A percentile compares a stretch with the other conserved stretches of the same genome.
These are phyloP conservation scores for Brachypodius melanocephalos DNA, from an alignment of 2,113 vertebrate genomes.

Conservation along the genomic window DNA sequence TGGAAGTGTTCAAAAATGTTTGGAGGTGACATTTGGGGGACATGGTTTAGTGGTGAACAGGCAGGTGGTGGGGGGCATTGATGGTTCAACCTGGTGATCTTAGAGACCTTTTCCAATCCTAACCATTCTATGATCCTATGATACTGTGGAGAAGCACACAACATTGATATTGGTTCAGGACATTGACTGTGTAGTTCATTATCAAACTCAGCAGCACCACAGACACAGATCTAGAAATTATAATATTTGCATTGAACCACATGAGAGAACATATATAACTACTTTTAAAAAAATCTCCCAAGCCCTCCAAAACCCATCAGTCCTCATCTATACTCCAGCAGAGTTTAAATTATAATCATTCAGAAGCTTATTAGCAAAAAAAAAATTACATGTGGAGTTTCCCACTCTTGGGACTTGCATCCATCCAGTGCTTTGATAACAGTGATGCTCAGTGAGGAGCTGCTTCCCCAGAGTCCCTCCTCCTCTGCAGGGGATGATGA, in stretches of 20 bases:
- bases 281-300: neutral
- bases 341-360: neutral
- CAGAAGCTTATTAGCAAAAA: neutral
- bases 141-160: neutral
- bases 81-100: neutral
- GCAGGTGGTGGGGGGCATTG: neutral
- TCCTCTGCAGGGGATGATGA: neutral
- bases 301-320: neutral
- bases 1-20: neutral
- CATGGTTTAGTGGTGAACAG: neutral
- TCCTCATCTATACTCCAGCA: neutral
- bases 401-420: neutral
- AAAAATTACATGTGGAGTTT: neutral
- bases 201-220: neutral
- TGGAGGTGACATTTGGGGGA: neutral
- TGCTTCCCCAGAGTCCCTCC: accelerated
- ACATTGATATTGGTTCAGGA: accelerated
- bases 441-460: accelerated
- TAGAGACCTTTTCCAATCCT: neutral
- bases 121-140: neutral
- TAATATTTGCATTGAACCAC: neutral
- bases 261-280: neutral
- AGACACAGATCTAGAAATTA: neutral
- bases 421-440: accelerated
- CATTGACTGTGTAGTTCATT: neutral